A percentile compares a stretch with the other conserved stretches of the same genome.
phyloP scores from a whole-genome alignment of 2,113 vertebrate genomes.

The Engystomops pustulosus region DNA sequence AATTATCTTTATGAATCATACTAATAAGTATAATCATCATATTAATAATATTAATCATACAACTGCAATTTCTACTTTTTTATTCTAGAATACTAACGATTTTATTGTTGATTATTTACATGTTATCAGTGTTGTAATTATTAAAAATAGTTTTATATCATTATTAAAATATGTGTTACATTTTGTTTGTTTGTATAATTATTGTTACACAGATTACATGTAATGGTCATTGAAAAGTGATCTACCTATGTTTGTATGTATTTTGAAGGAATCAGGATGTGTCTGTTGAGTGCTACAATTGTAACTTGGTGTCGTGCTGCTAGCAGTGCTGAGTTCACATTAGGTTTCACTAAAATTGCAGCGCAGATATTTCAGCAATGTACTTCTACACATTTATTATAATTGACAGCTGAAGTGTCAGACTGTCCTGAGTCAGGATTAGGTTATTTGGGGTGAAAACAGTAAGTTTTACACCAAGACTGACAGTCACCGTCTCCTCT shows the following conservation, averaged over 20 bases:
- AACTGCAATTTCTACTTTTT: too few species aligned
- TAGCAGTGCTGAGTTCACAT: too few species aligned
- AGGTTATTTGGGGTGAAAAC: conserved; percentile 18
- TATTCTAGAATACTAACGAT: too few species aligned
- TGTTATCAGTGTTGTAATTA: too few species aligned
- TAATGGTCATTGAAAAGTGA: too few species aligned
- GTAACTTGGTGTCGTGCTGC: too few species aligned
- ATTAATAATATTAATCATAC: background rate
- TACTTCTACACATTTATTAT: background rate
- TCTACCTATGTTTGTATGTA: too few species aligned
- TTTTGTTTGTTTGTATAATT: background rate
- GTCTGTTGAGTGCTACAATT: too few species aligned
- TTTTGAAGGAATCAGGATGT: too few species aligned
- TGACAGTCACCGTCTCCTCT: background rate
- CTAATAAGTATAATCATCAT: background rate
- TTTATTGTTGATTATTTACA: too few species aligned
- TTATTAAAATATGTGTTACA: background rate
- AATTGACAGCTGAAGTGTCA: background rate
- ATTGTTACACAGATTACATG: too few species aligned
- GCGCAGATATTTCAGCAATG: background rate
- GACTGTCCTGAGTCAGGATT: background rate
- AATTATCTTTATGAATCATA: background rate
- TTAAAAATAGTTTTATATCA: background rate
- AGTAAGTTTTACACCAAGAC: background rate
- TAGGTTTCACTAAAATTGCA: background rate